phyloP scores from a whole-genome alignment of 2,797 vertebrate species.

The Alosa sapidissima region DNA sequence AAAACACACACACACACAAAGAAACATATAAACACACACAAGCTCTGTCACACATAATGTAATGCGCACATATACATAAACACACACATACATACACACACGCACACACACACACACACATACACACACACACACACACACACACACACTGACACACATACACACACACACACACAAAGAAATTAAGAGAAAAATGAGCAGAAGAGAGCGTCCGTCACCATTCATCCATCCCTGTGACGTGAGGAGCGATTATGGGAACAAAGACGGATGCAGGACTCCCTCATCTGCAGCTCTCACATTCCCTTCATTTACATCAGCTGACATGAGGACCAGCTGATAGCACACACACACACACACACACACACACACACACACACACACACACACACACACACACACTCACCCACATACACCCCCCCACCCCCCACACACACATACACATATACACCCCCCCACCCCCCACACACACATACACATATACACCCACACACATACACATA shows the following conservation, averaged over 20 bases:
- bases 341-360: background rate
- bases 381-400: no score
- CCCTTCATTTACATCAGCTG: conserved; percentile 32
- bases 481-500: background rate
- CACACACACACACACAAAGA: background rate
- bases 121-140: conserved; percentile 18
- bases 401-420: background rate
- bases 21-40: background rate
- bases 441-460: background rate
- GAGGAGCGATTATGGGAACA: conserved; percentile 39
- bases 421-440: background rate
- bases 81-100: background rate
- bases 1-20: background rate
- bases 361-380: background rate
- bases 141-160: conserved; percentile 16
- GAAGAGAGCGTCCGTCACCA: background rate
- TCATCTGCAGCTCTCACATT: conserved; percentile 23
- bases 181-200: background rate
- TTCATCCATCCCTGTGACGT: conserved; percentile 46
- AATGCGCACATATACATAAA: background rate
- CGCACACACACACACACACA: background rate
- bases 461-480: background rate
- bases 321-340: conserved; percentile 28
- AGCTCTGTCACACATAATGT: background rate
- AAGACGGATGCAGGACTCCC: conserved; percentile 42